A percentile compares a stretch with the other conserved stretches of the same genome.
Evolutionary conservation across 2,797 vertebrate species (phyloP).

Genomic region (Telmatherina bonti): DNA sequence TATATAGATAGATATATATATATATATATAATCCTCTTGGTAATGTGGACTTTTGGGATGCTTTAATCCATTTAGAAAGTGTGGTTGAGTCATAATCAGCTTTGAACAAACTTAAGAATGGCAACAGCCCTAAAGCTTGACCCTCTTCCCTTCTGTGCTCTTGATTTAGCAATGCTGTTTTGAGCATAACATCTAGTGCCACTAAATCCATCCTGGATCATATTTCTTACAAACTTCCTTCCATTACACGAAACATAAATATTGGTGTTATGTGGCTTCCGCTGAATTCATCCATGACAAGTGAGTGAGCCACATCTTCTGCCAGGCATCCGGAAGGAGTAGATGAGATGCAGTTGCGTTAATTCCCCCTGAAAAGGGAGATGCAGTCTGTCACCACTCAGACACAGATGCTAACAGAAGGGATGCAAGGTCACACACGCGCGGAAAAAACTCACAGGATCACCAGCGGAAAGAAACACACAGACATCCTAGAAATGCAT

Average conservation of each 20-base stretch:
- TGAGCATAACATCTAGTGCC: conserved; percentile 31
- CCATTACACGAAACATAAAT: conserved; percentile 58
- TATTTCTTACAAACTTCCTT: conserved; percentile 44
- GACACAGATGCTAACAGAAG: conserved; percentile 49
- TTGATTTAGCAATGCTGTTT: conserved; percentile 23
- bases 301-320: conserved; percentile 57
- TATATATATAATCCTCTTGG: background rate
- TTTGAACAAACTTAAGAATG: conserved; percentile 23
- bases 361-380: conserved; percentile 66
- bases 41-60: background rate
- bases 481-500: conserved; percentile 17
- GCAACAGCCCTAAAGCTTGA: conserved; percentile 25
- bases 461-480: conserved; percentile 9
- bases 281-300: conserved; percentile 45
- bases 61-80: conserved; percentile 26
- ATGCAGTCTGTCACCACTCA: conserved; percentile 67
- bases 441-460: conserved; percentile 19
- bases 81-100: background rate
- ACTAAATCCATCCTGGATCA: conserved; percentile 31
- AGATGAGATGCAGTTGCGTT: conserved; percentile 33
- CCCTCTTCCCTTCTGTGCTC: conserved; percentile 13
- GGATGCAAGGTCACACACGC: conserved; percentile 51
- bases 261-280: conserved; percentile 61
- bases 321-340: conserved; percentile 35
- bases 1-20: no score